A percentile compares a stretch with the other conserved stretches of the same genome.
Evolutionary conservation across 2,888 invertebrate genomes (phyloP).

Genomic region (Caenorhabditis afra): DNA sequence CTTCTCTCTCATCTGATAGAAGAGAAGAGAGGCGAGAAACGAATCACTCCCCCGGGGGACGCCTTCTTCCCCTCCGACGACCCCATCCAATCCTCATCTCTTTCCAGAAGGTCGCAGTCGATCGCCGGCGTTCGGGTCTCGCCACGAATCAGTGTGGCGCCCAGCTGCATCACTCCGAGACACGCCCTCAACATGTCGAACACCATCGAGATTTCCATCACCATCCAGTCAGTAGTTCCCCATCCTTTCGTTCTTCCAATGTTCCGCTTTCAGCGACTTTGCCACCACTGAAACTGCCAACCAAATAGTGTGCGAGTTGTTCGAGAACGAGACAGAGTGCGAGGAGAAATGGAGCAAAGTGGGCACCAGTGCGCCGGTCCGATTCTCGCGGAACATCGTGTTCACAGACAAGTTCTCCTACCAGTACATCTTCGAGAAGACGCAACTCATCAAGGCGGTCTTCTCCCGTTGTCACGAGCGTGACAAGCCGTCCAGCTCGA

Average conservation of each 20-base stretch:
- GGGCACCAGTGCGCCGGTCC: constrained; percentile 45
- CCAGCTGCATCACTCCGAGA: constrained; percentile 32
- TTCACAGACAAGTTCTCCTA: constrained; percentile 67
- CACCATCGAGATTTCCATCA: constrained; percentile 56
- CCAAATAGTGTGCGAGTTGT: constrained; percentile 54
- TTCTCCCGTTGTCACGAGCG: constrained; percentile 60
- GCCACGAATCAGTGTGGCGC: constrained; percentile 50
- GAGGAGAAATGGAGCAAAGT: constrained; percentile 63
- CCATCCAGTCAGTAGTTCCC: constrained; percentile 49
- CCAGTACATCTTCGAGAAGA: constrained; percentile 68
- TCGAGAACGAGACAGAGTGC: constrained; percentile 63
- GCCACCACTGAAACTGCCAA: constrained; percentile 54
- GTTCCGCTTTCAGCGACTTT: constrained; percentile 42
- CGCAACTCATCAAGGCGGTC: constrained; percentile 70
- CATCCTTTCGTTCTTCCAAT: background rate
- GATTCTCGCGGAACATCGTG: constrained; percentile 57
- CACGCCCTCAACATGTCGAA: constrained; percentile 51
- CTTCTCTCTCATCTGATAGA: constrained; percentile 18
- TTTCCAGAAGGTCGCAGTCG: constrained; percentile 62
- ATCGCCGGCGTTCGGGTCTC: constrained; percentile 63
- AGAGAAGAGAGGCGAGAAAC: constrained; percentile 4
- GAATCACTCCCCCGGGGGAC: constrained; percentile 45
- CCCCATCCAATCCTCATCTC: constrained; percentile 18
- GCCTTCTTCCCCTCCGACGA: constrained; percentile 5
- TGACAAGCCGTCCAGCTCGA: constrained; percentile 45